Evolutionary conservation across 2,113 vertebrate genomes (phyloP), one percentile per base, ranked within the genome.

Genomic region (Leucopsar rothschildi): DNA sequence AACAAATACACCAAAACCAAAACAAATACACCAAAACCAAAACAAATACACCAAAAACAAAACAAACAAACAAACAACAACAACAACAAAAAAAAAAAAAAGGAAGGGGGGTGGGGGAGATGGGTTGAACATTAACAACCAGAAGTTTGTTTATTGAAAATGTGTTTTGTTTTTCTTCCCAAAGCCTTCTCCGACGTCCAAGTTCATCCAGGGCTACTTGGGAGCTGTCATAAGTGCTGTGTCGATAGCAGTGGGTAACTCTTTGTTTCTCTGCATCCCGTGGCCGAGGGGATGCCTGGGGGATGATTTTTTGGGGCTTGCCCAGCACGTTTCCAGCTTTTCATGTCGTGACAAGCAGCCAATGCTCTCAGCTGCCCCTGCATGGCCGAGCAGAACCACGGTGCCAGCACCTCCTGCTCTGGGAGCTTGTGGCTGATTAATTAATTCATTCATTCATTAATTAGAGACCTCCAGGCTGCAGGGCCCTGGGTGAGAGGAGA

Each of bases 141-240:
- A 92, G n/a, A 50, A 92, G 70, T 90, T 87, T 83, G 63, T 77
- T 90, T 73, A 82, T 61, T 92, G 70, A 93, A 92, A 85, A 81
- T 87, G 19, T 93, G 72, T 92, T 93, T 92, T 90, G 63, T 95
- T 96, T 86, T 92, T 95, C 80, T 96, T 66, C 90, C 88, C 88
- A 84, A 92, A 99, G 99, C 98, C 99, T 73, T 98, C 98, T 65
- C 98, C 98, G 29, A 95, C 95, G 1, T 99, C 98, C 95, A 99
- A 97, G 97, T 99, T 99, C 97, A 93, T 99, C 93, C 98, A 98
- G 97, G 99, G 99, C 94, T 99, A 99, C 97, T 75, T 98, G 59
- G 99, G 99, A 94, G 99, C 99, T 5, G 99, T 99, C 96, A 98
- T 98, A 97, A 99, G 99, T 42, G 99, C 99, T 1, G 98, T 99